phyloP scores from a whole-genome alignment of 2,113 vertebrate species.

The Pristiophorus japonicus region DNA sequence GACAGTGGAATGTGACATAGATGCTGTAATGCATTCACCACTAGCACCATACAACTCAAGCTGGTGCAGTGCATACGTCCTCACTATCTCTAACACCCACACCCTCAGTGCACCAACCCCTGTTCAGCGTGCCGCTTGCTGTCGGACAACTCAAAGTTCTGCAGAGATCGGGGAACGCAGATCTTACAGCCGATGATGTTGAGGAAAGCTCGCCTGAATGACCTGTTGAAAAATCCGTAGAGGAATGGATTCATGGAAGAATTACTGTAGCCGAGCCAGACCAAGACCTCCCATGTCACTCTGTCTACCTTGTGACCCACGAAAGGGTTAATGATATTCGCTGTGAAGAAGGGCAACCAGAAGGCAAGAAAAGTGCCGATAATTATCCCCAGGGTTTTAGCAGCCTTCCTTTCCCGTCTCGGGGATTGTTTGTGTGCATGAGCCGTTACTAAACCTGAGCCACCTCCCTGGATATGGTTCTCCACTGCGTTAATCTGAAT shows the following conservation, averaged over 20 bases:
- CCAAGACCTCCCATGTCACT: slow-evolving; percentile 60
- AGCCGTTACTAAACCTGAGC: slow-evolving; percentile 49
- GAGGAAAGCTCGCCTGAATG: slow-evolving; percentile 62
- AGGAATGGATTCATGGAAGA: slow-evolving; percentile 69
- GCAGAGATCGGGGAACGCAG: slow-evolving; percentile 51
- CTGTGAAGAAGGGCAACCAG: slow-evolving; percentile 67
- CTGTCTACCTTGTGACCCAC: slow-evolving; percentile 58
- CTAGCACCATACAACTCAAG: not conserved
- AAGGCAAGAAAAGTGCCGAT: slow-evolving; percentile 67
- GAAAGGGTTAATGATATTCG: slow-evolving; percentile 65
- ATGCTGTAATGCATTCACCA: not conserved
- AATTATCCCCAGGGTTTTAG: slow-evolving; percentile 68
- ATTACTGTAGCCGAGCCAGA: slow-evolving; percentile 68
- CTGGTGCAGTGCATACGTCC: not conserved
- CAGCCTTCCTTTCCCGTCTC: slow-evolving; percentile 61
- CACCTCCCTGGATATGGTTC: slow-evolving; percentile 55
- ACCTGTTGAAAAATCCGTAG: slow-evolving; percentile 63
- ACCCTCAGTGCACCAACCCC: slow-evolving; percentile 43
- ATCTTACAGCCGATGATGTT: slow-evolving; percentile 63
- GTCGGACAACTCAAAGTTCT: slow-evolving; percentile 60
- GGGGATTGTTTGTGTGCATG: slow-evolving; percentile 58
- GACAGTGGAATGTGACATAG: not conserved
- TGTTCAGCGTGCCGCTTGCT: slow-evolving; percentile 52
- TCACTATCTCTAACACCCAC: not conserved
- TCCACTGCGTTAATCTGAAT: slow-evolving; percentile 64